Conservation (phyloP, 2,797 vertebrate species). For the Siniperca undulata region DNA sequence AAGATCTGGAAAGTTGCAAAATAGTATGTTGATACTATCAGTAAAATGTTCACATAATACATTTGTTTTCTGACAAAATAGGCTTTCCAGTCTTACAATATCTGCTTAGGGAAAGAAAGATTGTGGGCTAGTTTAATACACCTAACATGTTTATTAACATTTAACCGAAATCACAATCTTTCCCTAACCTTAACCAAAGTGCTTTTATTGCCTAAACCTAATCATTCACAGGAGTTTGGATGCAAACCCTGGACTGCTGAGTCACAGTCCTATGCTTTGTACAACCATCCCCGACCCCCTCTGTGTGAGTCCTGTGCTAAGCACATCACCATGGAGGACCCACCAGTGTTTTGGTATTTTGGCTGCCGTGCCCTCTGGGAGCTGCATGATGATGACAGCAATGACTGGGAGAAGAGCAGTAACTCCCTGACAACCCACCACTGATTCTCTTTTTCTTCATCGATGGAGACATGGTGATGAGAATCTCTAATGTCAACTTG, state of each 20-base stretch:
- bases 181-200: background rate
- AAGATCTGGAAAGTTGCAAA: background rate
- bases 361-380: slow-evolving; percentile 6
- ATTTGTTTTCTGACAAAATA: background rate
- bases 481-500: background rate
- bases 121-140: too few species aligned
- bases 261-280: background rate
- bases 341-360: background rate
- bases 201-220: background rate
- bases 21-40: too few species aligned
- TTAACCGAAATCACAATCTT: background rate
- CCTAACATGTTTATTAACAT: background rate
- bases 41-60: background rate
- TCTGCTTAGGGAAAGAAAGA: background rate
- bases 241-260: background rate
- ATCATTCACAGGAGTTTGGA: background rate
- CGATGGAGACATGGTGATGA: background rate
- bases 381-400: background rate
- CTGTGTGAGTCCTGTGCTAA: background rate
- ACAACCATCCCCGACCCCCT: background rate
- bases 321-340: slow-evolving; percentile 16
- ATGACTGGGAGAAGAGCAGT: slow-evolving; percentile 1
- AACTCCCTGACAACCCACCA: background rate
- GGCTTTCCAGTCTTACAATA: background rate
- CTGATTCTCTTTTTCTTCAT: background rate